These are phyloP conservation scores for Sebastes iracundus DNA, from an alignment of 2,797 vertebrate species.

Conservation along the genomic window DNA sequence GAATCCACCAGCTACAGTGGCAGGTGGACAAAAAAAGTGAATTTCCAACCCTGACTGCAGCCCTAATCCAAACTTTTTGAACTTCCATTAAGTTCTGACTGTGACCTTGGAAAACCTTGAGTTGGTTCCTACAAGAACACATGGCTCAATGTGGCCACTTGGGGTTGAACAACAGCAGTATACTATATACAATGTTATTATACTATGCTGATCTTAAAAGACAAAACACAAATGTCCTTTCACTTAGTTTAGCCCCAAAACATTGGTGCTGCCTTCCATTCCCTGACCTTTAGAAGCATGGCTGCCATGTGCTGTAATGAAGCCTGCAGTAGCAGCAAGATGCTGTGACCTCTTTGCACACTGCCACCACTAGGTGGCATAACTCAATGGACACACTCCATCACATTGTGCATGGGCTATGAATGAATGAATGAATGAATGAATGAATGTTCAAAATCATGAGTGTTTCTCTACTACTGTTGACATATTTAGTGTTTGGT, in stretches of 20 bases:
- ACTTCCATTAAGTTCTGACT: not conserved
- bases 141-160: not conserved
- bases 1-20: no score
- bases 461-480: not conserved
- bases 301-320: conserved; percentile 6
- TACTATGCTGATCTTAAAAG: not conserved
- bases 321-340: not conserved
- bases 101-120: conserved; percentile 24
- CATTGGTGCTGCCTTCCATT: not conserved
- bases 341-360: not conserved
- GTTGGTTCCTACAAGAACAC: not conserved
- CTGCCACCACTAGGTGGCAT: conserved; percentile 53
- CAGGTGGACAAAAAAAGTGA: no score
- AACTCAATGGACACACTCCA: not conserved
- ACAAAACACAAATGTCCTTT: not conserved
- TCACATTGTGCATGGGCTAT: not conserved
- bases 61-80: not conserved
- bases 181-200: accelerated
- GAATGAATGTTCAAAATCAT: not conserved
- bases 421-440: not conserved
- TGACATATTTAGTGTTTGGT: not conserved
- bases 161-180: not conserved
- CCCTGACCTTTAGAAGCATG: conserved; percentile 19
- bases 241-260: not conserved
- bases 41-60: no score